Percentiles rank a stretch among this genome's conserved stretches.
phyloP scores from a whole-genome alignment of 2,888 invertebrate species.

The Meghimatium bilineatum region DNA sequence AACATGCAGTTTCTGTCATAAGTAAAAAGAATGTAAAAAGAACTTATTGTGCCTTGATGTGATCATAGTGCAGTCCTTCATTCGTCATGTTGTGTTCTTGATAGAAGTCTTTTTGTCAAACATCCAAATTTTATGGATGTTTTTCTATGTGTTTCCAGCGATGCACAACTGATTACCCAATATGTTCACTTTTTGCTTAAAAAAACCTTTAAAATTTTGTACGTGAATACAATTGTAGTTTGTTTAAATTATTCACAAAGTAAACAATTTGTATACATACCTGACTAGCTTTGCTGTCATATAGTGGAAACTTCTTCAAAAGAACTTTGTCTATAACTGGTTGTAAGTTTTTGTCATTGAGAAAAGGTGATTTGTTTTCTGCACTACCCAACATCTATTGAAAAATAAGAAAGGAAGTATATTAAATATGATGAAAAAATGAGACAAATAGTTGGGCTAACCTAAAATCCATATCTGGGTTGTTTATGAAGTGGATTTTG shows the following conservation, averaged over 20 bases:
- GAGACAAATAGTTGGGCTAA: not conserved
- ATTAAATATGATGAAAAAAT: not conserved
- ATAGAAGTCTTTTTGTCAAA: no score
- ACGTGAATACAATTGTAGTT: not conserved
- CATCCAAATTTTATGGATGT: no score
- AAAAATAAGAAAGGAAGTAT: conserved; percentile 69
- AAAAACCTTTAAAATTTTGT: conserved; percentile 80
- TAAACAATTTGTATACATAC: conserved; percentile 63
- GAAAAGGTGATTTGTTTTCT: conserved; percentile 97
- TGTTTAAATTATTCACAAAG: not conserved
- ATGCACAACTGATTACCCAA: no score
- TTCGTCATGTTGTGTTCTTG: no score
- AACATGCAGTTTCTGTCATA: no score
- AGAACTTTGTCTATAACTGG: conserved; percentile 84
- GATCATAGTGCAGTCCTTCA: no score
- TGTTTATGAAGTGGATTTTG: conserved; percentile 80
- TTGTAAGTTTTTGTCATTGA: conserved; percentile 97
- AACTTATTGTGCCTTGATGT: no score
- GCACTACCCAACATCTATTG: conserved; percentile 93
- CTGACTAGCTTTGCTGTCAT: conserved; percentile 89
- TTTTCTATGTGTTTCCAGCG: no score
- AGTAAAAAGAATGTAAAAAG: no score
- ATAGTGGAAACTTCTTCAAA: conserved; percentile 94
- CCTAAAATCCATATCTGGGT: conserved; percentile 82
- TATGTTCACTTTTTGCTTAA: no score